Conservation (phyloP, 1,140 invertebrate species). For the Drosophila hydei region DNA sequence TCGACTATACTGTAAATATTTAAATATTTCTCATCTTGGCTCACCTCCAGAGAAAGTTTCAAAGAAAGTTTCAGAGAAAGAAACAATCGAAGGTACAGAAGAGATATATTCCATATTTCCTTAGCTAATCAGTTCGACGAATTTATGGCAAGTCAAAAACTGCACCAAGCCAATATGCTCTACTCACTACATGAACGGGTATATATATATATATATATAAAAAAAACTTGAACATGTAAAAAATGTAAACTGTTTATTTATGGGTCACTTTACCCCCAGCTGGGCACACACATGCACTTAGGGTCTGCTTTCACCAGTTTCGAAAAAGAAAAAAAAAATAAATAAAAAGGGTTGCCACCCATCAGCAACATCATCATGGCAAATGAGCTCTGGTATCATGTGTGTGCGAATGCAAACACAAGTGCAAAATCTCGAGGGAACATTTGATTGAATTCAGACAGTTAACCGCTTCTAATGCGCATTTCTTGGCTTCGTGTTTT, state of each 20-base stretch:
- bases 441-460: slow-evolving; percentile 80
- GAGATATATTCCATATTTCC: no score
- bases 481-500: slow-evolving; percentile 51
- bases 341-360: slow-evolving; percentile 60
- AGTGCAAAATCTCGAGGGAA: slow-evolving; percentile 76
- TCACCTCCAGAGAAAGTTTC: no score
- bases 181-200: no score
- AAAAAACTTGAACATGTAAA: slow-evolving; percentile 26
- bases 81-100: no score
- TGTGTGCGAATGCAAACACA: slow-evolving; percentile 72
- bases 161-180: no score
- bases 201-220: background rate
- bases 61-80: no score
- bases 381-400: slow-evolving; percentile 56
- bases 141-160: no score
- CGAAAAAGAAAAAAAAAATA: slow-evolving; percentile 13
- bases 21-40: no score
- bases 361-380: slow-evolving; percentile 27
- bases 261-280: slow-evolving; percentile 74
- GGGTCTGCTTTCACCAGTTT: slow-evolving; percentile 63
- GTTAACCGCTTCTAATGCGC: slow-evolving; percentile 72
- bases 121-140: no score
- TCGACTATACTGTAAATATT: no score
- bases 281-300: slow-evolving; percentile 56
- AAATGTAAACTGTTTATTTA: slow-evolving; percentile 76